Base-by-base conservation (phyloP, 2,888 invertebrate species). In the Drosophila macrospina region DNA sequence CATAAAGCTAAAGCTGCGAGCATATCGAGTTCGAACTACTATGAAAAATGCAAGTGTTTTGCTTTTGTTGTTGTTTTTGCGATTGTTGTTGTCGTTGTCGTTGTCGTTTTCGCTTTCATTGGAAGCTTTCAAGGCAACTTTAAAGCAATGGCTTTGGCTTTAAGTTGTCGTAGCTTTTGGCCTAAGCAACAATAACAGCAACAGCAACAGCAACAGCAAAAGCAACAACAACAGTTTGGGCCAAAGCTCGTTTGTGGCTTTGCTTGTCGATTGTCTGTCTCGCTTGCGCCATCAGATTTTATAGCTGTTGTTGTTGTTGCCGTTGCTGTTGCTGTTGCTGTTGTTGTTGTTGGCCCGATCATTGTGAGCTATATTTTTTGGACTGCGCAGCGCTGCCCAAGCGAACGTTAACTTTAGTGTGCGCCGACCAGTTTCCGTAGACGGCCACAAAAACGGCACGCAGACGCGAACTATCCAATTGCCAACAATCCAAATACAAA, bases 351-450 rank as follows among this genome's bases (percentile, higher is more conserved):
- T 71, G 65, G 67, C 70, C 51, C 57, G 74, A 66, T 74, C 72
- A 73, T 78, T 66, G 77, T 79, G 79, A 50, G 79, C 80, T 78
- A 77, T 78, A 78, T 73, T 78, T 82, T 88, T 88, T 81, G 72
- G 88, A 75, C 88, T 75, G 77, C 74, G 85, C 75, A 45, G 80
- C 75, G 76, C 76, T 70, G 76, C 85, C 84, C 89, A 86, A 88
- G 84, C 89, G 90, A 89, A 86, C 87, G 88, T 90, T 90, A 87
- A 90, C 89, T 92, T 92, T 87, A 92, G 92, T 92, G 92, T 92
- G 92, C 89, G 92, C 91, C 92, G 92, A 92, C 91, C 91, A 91
- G 92, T 91, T 92, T 91, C 90, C 89, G 91, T 89, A 91, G 91
- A 92, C 91, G 92, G 92, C 91, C 92, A 92, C 92, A 91, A 91